These are phyloP conservation scores for Alectoris magna DNA, from an alignment of 2,797 vertebrate species.

Conservation along the genomic window DNA sequence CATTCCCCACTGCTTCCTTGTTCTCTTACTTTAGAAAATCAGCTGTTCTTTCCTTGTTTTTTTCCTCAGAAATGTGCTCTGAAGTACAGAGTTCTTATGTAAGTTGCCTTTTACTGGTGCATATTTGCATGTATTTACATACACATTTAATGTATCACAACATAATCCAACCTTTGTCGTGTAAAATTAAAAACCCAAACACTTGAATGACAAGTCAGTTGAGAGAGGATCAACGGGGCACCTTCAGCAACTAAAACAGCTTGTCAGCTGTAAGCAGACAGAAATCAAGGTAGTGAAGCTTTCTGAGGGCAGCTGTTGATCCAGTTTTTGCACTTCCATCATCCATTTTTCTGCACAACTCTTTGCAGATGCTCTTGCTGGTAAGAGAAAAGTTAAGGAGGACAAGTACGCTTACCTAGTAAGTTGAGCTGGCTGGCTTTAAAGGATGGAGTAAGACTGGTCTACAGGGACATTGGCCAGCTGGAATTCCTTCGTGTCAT, in stretches of 20 bases:
- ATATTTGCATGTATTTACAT: neutral
- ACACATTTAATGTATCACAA: neutral
- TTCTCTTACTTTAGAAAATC: slow-evolving; percentile 4
- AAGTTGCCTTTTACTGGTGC: neutral
- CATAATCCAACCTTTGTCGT: neutral
- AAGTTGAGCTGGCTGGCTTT: neutral
- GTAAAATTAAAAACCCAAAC: neutral
- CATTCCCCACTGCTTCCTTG: neutral
- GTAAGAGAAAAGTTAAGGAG: neutral
- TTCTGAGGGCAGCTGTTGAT: neutral
- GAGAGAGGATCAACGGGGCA: neutral
- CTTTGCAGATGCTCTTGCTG: slow-evolving; percentile 1
- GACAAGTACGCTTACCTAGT: neutral
- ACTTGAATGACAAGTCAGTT: neutral
- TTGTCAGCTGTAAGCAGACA: neutral
- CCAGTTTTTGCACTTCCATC: neutral
- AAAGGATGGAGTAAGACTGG: neutral
- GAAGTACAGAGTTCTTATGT: neutral
- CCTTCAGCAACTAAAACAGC: neutral
- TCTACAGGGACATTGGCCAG: neutral
- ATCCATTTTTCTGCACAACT: neutral
- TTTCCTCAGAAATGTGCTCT: fast-evolving
- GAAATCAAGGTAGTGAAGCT: neutral
- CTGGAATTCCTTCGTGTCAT: neutral
- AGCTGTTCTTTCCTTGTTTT: neutral